Base-by-base conservation (phyloP, 2,888 invertebrate species). In the Leucophenga maculata region DNA sequence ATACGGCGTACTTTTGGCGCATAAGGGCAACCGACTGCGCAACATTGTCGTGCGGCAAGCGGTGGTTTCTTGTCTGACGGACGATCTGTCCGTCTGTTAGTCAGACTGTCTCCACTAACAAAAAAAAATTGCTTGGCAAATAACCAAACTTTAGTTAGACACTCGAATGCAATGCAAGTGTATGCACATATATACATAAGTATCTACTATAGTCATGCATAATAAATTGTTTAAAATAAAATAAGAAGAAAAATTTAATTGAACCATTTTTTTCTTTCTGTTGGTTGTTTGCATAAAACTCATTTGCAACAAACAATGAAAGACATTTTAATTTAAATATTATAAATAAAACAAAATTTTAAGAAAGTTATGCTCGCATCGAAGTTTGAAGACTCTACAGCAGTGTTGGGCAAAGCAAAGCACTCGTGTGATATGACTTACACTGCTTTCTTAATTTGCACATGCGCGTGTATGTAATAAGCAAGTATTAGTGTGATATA, bases 281-380 rank as follows among this genome's bases (percentile, higher is more conserved):
- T 26, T 64, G 20, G 22, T 46, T 46, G 62, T 64, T 64, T 64
- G 46, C 18, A 64, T 64, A 39, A 20, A 64, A 48, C 20, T 48
- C 13, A 46, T 64, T 64, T 48, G 48, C 59, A 14, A 11, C 62
- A 64, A 64, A 32, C 32, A 59, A 32, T n/a, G 14, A 39, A 64
- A 64, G 22, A 64, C 48, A 64, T 64, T 64, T 64, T 64, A 64
- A 64, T 64, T 64, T 20, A 64, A 64, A 48, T 20, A 50, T 50
- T 50, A 11, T 2, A 50, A 39, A 39, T 39, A 11, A 11, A 39
- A 39, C 39, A 39, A 39, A 39, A 39, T 9, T 11, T 6, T 6
- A 39, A 39, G 39, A 39, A 39, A 39, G 39, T 6, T 11, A 39
- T 8, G 39, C 8, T 39, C 39, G 8, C 39, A 39, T 39, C 39